Evolutionary conservation across 2,797 vertebrate genomes (phyloP).

Genomic region (Sebastes melanostomus): DNA sequence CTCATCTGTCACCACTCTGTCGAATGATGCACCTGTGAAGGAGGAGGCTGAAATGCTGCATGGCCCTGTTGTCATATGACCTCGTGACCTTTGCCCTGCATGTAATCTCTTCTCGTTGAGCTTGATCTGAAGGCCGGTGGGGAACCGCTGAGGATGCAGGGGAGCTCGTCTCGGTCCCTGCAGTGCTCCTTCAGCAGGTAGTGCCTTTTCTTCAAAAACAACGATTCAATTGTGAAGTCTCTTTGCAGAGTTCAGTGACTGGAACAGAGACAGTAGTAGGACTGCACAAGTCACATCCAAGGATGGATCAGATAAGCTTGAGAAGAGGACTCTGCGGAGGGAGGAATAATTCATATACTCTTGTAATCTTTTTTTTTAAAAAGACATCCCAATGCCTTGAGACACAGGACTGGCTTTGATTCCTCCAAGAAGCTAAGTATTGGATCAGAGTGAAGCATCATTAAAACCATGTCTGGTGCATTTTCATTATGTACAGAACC

Average conservation of each 20-base stretch:
- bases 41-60: conserved; percentile 53
- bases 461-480: conserved; percentile 22
- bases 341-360: conserved; percentile 47
- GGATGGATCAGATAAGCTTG: conserved; percentile 32
- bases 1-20: conserved; percentile 54
- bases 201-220: conserved; percentile 76
- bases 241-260: conserved; percentile 33
- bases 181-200: conserved; percentile 59
- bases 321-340: conserved; percentile 35
- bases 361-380: conserved; percentile 16
- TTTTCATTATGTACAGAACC: conserved; percentile 31
- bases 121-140: conserved; percentile 35
- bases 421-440: conserved; percentile 36
- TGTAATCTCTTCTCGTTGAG: conserved; percentile 54
- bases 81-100: conserved; percentile 59
- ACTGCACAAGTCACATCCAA: conserved; percentile 16
- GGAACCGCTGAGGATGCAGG: conserved; percentile 2
- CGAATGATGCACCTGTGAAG: conserved; percentile 53
- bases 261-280: conserved; percentile 32
- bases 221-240: conserved; percentile 37
- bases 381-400: conserved; percentile 31
- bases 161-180: conserved; percentile 25
- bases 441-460: conserved; percentile 30
- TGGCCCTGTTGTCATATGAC: conserved; percentile 60
- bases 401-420: conserved; percentile 39